A percentile compares a stretch with the other conserved stretches of the same genome.
Conservation (phyloP, 2,797 vertebrate species). For the Amazona finschi region DNA sequence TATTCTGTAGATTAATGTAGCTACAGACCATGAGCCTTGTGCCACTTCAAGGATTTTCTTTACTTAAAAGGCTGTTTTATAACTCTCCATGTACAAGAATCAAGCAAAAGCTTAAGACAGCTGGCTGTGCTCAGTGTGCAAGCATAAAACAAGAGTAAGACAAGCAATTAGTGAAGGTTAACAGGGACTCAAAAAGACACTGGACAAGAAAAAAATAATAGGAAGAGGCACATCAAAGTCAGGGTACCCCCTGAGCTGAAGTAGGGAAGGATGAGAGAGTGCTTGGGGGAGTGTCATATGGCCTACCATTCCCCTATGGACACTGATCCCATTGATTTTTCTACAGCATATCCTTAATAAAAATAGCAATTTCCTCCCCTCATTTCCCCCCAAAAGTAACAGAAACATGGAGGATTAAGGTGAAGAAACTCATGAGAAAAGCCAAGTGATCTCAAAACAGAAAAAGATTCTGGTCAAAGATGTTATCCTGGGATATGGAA, state of each 20-base stretch:
- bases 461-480: neutral
- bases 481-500: neutral
- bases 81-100: neutral
- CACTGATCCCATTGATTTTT: neutral
- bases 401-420: neutral
- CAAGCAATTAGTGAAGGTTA: neutral
- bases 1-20: slow-evolving; percentile 23
- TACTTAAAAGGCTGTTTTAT: neutral
- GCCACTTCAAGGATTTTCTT: slow-evolving; percentile 32
- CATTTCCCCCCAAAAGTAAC: accelerated
- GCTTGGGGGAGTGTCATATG: neutral
- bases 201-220: neutral
- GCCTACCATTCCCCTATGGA: neutral
- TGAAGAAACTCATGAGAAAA: neutral
- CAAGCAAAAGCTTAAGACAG: neutral
- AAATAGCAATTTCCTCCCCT: neutral
- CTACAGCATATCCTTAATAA: neutral
- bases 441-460: neutral
- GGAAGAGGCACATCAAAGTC: neutral
- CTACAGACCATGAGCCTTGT: neutral
- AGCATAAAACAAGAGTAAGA: neutral
- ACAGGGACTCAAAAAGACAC: neutral
- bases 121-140: neutral
- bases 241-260: neutral
- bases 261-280: neutral